phyloP scores from a whole-genome alignment of 2,113 vertebrate species.

The Calyptommatus sinebrachiatus region DNA sequence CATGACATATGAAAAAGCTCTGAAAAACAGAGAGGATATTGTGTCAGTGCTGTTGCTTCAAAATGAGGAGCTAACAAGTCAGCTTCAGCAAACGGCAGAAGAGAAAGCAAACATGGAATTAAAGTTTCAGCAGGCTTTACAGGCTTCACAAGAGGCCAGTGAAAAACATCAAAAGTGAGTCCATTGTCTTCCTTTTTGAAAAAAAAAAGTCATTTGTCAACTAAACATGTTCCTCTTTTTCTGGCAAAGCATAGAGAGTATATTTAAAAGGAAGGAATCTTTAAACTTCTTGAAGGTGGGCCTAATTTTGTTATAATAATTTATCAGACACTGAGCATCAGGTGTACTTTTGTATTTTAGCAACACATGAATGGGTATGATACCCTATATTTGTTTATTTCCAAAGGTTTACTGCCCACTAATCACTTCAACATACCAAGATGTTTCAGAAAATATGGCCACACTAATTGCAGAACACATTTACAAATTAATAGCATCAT shows the following conservation, averaged over 20 bases:
- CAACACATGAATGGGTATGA: neutral
- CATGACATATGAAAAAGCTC: slow-evolving; percentile 61
- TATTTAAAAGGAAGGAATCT: neutral
- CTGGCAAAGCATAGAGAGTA: neutral
- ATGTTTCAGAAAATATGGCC: neutral
- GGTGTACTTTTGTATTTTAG: neutral
- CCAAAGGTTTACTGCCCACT: neutral
- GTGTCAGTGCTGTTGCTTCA: slow-evolving; percentile 69
- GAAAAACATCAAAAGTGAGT: slow-evolving; percentile 85
- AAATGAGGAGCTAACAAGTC: slow-evolving; percentile 72
- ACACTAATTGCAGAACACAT: neutral
- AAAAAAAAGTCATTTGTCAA: slow-evolving; percentile 17
- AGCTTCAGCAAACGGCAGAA: slow-evolving; percentile 71
- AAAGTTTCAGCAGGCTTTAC: slow-evolving; percentile 72
- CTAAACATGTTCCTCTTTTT: neutral
- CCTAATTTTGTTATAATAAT: neutral
- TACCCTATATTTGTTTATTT: neutral
- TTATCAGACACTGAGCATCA: neutral
- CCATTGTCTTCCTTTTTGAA: slow-evolving; percentile 25
- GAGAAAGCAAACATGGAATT: slow-evolving; percentile 68
- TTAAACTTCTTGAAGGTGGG: neutral
- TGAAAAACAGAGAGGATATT: slow-evolving; percentile 61
- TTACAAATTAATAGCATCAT: too few species aligned
- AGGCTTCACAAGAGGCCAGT: slow-evolving; percentile 69
- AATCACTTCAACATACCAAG: neutral